Evolutionary conservation across 2,888 invertebrate species (phyloP).

Genomic region (Ectemnius lituratus): DNA sequence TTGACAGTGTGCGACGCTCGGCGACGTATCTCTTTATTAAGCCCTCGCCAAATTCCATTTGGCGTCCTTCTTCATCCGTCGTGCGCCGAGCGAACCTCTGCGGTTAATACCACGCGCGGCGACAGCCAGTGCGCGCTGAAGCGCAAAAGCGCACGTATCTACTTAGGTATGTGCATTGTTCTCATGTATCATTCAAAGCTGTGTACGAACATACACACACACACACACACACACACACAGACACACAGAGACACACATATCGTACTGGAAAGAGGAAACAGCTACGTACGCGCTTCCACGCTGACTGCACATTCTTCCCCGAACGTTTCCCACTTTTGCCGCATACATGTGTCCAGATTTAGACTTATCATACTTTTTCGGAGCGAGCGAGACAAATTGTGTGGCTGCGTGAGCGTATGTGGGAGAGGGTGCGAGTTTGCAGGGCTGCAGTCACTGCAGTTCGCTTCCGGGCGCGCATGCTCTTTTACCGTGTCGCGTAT

Average conservation of each 20-base stretch:
- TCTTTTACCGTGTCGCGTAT: slow-evolving; percentile 6
- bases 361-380: slow-evolving; percentile 22
- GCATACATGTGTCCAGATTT: slow-evolving; percentile 20
- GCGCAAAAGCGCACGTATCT: slow-evolving; percentile 34
- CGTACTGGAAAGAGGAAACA: no score
- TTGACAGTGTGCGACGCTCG: slow-evolving; percentile 18
- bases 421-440: slow-evolving; percentile 3
- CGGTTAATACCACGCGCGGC: slow-evolving; percentile 33
- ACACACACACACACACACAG: no score
- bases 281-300: background rate
- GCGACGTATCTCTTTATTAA: slow-evolving; percentile 61
- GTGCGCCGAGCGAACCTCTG: no score
- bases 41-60: slow-evolving; percentile 40
- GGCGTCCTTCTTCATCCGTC: slow-evolving; percentile 24
- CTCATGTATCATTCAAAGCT: slow-evolving; percentile 27
- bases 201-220: background rate
- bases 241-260: no score
- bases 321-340: slow-evolving; percentile 18
- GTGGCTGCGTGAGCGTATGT: no score
- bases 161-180: slow-evolving; percentile 37
- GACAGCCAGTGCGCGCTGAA: slow-evolving; percentile 24
- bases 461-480: background rate
- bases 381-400: background rate
- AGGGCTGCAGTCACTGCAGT: slow-evolving; percentile 15
- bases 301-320: slow-evolving; percentile 6